These are phyloP conservation scores for Andrena hattorfiana DNA, from an alignment of 2,888 invertebrate species.

Conservation along the genomic window DNA sequence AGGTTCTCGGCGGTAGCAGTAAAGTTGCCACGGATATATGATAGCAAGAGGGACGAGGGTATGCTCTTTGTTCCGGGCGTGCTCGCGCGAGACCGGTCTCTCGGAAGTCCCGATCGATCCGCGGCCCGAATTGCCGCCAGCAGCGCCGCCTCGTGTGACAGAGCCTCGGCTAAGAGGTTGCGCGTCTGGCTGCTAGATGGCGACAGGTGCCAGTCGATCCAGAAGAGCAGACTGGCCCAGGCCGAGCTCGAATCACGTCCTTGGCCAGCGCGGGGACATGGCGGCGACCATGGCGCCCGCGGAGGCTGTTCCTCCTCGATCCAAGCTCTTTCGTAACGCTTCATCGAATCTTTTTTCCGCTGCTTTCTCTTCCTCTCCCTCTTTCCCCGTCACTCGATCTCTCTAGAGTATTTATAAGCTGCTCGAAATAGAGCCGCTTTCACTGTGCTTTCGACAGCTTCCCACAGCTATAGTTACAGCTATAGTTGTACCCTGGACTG, in stretches of 20 bases:
- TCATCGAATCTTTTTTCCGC: slow-evolving; percentile 27
- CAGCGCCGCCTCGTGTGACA: slow-evolving; percentile 76
- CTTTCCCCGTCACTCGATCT: slow-evolving; percentile 8
- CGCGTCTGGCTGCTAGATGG: slow-evolving; percentile 78
- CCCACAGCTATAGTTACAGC: slow-evolving; percentile 1
- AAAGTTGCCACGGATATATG: slow-evolving; percentile 19
- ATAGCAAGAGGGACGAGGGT: slow-evolving; percentile 40
- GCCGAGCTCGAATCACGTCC: slow-evolving; percentile 75
- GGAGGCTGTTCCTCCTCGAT: slow-evolving; percentile 14
- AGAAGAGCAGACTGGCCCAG: slow-evolving; percentile 71
- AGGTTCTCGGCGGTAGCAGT: neutral
- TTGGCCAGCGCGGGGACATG: slow-evolving; percentile 70
- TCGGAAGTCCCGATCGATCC: slow-evolving; percentile 54
- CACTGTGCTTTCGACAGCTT: slow-evolving; percentile 7
- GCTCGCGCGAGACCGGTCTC: neutral
- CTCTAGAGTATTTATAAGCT: slow-evolving; percentile 47
- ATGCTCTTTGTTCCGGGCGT: slow-evolving; percentile 6
- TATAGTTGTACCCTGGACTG: slow-evolving; percentile 5
- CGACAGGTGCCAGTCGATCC: slow-evolving; percentile 79
- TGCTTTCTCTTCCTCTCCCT: neutral
- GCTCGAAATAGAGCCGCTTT: slow-evolving; percentile 53
- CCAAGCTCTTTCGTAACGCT: slow-evolving; percentile 47
- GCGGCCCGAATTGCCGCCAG: neutral
- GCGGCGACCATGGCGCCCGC: slow-evolving; percentile 67
- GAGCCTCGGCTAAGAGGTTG: slow-evolving; percentile 76